phyloP scores from a whole-genome alignment of 2,113 vertebrate genomes.

The Tyrannus savana region DNA sequence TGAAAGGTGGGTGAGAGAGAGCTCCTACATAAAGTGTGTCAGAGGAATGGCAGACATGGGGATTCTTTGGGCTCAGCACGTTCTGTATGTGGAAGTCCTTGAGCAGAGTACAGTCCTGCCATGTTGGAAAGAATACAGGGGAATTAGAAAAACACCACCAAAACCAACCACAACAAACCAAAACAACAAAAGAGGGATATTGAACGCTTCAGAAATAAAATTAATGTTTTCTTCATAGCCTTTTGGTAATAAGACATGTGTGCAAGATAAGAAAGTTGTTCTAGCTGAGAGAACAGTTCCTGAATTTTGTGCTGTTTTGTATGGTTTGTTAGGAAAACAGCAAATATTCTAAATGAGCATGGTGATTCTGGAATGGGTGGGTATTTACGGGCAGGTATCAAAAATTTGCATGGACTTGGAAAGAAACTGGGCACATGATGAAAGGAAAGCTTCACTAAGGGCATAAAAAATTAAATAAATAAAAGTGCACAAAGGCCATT shows the following conservation, averaged over 20 bases:
- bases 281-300: background rate
- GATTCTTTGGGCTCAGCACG: background rate
- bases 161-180: background rate
- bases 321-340: background rate
- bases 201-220: background rate
- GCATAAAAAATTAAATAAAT: background rate
- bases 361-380: background rate
- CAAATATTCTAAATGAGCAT: background rate
- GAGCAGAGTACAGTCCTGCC: background rate
- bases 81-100: background rate
- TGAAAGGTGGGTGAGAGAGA: background rate
- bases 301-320: background rate
- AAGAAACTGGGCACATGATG: background rate
- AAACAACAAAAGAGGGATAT: background rate
- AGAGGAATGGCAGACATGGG: background rate
- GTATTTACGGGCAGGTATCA: background rate
- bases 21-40: accelerated
- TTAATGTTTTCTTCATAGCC: background rate
- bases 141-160: background rate
- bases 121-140: background rate
- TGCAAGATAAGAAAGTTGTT: background rate
- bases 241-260: background rate
- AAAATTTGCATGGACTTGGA: background rate
- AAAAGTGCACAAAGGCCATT: background rate
- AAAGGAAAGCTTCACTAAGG: background rate